Base-by-base conservation (phyloP, 2,797 vertebrate genomes). In the Scolopax bukidnonensis region DNA sequence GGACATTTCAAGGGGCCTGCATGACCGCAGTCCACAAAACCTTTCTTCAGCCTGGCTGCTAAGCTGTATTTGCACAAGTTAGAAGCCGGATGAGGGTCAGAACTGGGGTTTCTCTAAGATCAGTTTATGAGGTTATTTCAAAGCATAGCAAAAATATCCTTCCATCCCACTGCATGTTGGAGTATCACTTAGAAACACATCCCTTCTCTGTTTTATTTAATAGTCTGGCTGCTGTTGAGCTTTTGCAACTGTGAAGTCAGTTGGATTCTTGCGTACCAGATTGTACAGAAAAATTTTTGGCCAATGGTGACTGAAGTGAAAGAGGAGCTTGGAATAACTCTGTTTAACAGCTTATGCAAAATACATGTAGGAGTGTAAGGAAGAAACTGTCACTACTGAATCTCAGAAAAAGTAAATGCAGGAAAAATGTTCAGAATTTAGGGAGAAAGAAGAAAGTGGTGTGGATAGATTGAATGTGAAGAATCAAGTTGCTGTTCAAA, bases 331-430 rank as follows among this genome's bases (percentile, higher is more conserved):
- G 93, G 87, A 94, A 91, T 95, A 95, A 91, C 95, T 94, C 84
- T 93, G 30, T 80, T 95, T 85, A 94, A 89, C 95, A 96, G 95
- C 88, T 95, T 96, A 81, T 95, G 90, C 88, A 96, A 94, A 94
- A 83, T 92, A 65, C 68, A 94, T 83, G 94, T 97, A 89, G 96
- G 96, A 96, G 96, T 95, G 71, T 91, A 96, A 93, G 92, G 93
- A 92, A 71, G 81, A 97, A 96, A 25, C 95, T 96, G 95, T 96
- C 95, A 96, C 96, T 96, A 96, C 90, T 68, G 83, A 93, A 65
- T 90, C 71, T 84, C 61, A 75, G 85, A 71, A 95, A 77, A 91
- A 94, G 53, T 81, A 74, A 70, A 73, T 83, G 78, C 51, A 95
- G 69, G 75, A 82, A 95, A 84, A 96, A 87, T 17, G 67, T 48